Evolutionary conservation across 2,888 invertebrate species (phyloP).

Genomic region (Sisyra nigra): DNA sequence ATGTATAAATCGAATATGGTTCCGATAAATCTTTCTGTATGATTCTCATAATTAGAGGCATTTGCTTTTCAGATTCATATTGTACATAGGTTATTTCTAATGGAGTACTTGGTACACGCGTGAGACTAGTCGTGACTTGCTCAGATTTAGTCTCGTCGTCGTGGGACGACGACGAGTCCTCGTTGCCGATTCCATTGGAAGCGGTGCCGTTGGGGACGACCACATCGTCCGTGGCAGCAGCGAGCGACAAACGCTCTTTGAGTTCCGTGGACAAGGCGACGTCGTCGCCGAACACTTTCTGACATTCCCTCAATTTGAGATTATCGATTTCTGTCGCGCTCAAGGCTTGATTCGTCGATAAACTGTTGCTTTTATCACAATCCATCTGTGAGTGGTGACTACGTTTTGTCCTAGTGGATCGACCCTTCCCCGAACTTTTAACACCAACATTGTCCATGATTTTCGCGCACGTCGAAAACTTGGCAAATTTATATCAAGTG

Average conservation of each 20-base stretch:
- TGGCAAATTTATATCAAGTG: background rate
- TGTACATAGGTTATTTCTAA: constrained; percentile 39
- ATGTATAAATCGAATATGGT: constrained; percentile 99
- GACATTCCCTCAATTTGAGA: too few species aligned
- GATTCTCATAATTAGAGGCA: constrained; percentile 97
- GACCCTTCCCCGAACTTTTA: too few species aligned
- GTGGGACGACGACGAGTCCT: background rate
- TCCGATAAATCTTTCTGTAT: constrained; percentile 98
- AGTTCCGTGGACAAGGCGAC: constrained; percentile 4
- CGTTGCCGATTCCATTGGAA: constrained; percentile 5
- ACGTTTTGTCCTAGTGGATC: too few species aligned
- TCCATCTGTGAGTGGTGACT: too few species aligned
- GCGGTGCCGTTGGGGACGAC: too few species aligned
- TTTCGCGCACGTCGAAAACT: background rate
- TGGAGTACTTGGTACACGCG: constrained; percentile 3
- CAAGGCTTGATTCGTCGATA: too few species aligned
- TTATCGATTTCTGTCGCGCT: too few species aligned
- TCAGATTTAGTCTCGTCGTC: background rate
- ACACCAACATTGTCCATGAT: too few species aligned
- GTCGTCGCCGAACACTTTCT: too few species aligned
- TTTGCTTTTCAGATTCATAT: constrained; percentile 91
- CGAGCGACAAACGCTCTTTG: constrained; percentile 5
- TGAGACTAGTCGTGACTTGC: background rate
- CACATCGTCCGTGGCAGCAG: background rate
- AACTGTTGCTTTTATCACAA: too few species aligned